Percentiles rank a stretch among this genome's conserved stretches.
These are phyloP conservation scores for Psephotus haematonotus DNA, from an alignment of 2,113 vertebrate genomes.

Conservation along the genomic window DNA sequence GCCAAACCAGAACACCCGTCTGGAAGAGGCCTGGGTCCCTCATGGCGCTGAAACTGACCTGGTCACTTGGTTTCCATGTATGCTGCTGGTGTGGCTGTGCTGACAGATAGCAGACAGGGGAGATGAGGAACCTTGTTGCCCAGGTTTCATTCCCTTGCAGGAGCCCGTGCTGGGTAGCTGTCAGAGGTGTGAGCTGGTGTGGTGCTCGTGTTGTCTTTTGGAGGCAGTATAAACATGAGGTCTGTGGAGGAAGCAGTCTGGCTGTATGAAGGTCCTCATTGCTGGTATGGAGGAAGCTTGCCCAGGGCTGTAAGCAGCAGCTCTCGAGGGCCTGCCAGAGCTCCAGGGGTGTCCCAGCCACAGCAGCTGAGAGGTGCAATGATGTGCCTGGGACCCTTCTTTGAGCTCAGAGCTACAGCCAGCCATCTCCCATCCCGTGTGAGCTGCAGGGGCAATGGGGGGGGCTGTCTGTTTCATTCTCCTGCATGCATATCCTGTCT, in stretches of 20 bases:
- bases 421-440: neutral
- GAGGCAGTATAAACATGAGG: neutral
- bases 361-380: neutral
- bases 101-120: neutral
- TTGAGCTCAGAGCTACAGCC: neutral
- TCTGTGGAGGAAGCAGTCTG: neutral
- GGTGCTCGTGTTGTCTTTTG: accelerated
- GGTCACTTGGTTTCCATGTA: neutral
- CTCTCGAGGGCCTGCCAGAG: neutral
- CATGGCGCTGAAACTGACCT: neutral
- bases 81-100: neutral
- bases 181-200: neutral
- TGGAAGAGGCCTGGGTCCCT: neutral
- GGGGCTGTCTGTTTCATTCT: accelerated
- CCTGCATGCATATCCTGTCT: neutral
- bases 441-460: neutral
- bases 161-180: neutral
- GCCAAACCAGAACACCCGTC: neutral
- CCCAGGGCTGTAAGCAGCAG: neutral
- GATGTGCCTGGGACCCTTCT: neutral
- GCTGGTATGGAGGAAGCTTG: neutral
- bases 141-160: neutral
- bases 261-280: accelerated
- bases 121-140: neutral
- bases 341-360: neutral